These are phyloP conservation scores for Holothuria leucospilota DNA, from an alignment of 53 echinoderm and acorn worm species.

Conservation along the genomic window DNA sequence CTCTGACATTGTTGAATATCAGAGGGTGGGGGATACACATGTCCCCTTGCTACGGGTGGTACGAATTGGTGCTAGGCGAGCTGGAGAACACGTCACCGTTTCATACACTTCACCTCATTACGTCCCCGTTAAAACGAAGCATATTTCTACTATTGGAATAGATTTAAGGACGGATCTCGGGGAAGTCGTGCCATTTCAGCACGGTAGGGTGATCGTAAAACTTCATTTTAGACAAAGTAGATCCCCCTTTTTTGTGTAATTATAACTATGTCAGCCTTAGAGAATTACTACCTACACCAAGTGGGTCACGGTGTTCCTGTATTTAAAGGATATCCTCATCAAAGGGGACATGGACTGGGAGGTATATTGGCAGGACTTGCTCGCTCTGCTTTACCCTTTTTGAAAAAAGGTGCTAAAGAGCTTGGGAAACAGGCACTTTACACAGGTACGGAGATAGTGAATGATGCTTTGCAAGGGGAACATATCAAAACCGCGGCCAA, in stretches of 20 bases:
- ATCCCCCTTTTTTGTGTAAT: conserved; percentile 1
- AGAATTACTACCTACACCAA: conserved; percentile 37
- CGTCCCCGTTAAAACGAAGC: conserved; percentile 56
- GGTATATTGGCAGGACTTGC: conserved; percentile 15
- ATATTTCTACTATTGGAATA: conserved; percentile 68
- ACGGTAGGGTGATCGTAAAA: conserved; percentile 66
- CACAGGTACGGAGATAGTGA: conserved; percentile 20
- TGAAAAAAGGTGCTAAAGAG: conserved; percentile 29
- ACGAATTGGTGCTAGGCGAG: conserved; percentile 9
- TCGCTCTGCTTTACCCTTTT: conserved; percentile 26
- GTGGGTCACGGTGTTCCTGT: not conserved
- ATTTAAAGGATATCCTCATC: conserved; percentile 1
- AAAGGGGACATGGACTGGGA: conserved; percentile 54
- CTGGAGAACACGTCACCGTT: conserved; percentile 48
- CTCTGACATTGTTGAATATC: conserved; percentile 66
- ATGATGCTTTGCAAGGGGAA: conserved; percentile 39
- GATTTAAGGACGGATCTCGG: conserved; percentile 70
- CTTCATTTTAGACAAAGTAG: conserved; percentile 68
- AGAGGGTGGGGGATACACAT: conserved; percentile 64
- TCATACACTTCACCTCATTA: conserved; percentile 63
- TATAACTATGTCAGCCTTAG: not conserved
- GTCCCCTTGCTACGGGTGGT: conserved; percentile 63
- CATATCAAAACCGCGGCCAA: conserved; percentile 23
- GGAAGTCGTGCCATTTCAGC: conserved; percentile 70
- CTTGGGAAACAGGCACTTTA: conserved; percentile 36